Percentiles rank a stretch among this genome's conserved stretches.
Evolutionary conservation across 2,113 vertebrate genomes (phyloP).

Genomic region (Calyptomena viridis): DNA sequence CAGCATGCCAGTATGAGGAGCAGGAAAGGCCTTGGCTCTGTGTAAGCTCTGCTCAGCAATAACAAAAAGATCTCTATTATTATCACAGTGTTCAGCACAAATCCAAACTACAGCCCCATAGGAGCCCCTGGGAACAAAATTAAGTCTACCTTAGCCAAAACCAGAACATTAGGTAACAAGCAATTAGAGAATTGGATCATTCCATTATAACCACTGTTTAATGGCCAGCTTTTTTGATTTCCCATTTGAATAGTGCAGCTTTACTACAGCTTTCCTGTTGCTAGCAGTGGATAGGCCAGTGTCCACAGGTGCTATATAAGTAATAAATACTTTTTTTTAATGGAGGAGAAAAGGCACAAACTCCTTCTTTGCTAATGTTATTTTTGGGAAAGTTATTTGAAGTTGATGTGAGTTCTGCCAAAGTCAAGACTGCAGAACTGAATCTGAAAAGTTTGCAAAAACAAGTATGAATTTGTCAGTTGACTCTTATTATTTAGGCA

Average conservation of each 20-base stretch:
- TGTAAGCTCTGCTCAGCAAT: background rate
- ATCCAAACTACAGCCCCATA: background rate
- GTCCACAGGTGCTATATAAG: background rate
- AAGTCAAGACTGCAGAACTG: background rate
- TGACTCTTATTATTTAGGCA: constrained; percentile 41
- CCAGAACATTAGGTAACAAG: background rate
- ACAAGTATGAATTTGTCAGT: constrained; percentile 2
- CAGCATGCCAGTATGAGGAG: background rate
- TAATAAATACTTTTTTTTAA: background rate
- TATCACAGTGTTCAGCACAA: background rate
- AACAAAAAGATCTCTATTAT: background rate
- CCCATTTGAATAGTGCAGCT: background rate
- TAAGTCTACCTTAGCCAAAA: background rate
- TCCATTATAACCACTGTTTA: background rate
- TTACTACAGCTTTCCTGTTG: background rate
- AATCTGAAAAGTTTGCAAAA: background rate
- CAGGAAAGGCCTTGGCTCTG: background rate
- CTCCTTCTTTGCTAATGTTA: background rate
- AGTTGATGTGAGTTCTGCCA: background rate
- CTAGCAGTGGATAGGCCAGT: background rate
- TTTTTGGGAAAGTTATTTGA: background rate
- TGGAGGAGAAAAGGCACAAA: background rate
- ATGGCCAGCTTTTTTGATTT: background rate
- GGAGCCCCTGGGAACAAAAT: background rate
- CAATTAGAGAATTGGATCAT: background rate